Base-by-base conservation (phyloP, 2,113 vertebrate genomes). In the Chunga burmeisteri region DNA sequence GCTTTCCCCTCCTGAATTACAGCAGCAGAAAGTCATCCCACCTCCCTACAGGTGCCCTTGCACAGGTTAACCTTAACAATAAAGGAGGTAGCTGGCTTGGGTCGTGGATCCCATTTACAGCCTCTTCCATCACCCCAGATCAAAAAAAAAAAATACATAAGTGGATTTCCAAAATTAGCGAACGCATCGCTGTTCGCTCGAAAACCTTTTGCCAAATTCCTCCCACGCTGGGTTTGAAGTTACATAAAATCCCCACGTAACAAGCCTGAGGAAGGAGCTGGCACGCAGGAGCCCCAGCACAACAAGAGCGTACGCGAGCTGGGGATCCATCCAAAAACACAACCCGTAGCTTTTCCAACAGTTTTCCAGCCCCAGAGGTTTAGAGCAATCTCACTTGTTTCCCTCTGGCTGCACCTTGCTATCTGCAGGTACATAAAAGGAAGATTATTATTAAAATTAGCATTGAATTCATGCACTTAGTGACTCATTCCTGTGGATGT, bases 381-480 rank as follows among this genome's bases (percentile, higher is more conserved):
- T 20, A 23, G 21, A 70, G 9, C 5, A 7, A 86, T 32, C 50
- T 50, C 18, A 1, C 6, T 26, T 8, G 20, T 10, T 65, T 27
- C 67, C 83, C 83, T 66, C 40, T 0, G 7, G 53, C 32, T 18
- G 58, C 67, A 30, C 89, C 25, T 61, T 2, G 38, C 13, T 58
- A 16, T 72, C 73, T 49, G 73, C 68, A 72, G 92, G 86, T 25
- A 15, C 4, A 34, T 9, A n/a, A 84, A 90, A 32, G 26, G 5
- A 49, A 42, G 34, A 10, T 2, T 2, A 19, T 30, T 53, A 50
- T n/a, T 27, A 14, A 53, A 79, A 85, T 2, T 0, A 8, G 65
- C 20, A 0, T 0, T 17, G 72, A 47, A 80, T 46, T 75, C 21
- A 12, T 2, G 47, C 14, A 2, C 17, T 52, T 1, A 2, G 16